These are phyloP conservation scores for Muscicapa adusta DNA, from an alignment of 2,113 vertebrate species.

Conservation along the genomic window DNA sequence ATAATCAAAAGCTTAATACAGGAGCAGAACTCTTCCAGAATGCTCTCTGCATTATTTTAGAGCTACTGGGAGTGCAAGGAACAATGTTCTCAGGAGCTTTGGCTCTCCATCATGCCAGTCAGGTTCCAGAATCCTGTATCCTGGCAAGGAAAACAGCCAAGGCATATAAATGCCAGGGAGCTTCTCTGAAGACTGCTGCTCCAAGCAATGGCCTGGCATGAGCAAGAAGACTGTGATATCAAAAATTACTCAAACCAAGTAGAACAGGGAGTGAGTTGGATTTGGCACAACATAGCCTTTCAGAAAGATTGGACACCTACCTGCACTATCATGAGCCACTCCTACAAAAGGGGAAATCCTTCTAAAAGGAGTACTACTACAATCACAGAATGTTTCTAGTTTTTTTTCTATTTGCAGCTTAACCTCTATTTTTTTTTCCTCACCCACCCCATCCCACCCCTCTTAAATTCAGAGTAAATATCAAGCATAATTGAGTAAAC, in stretches of 20 bases:
- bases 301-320: neutral
- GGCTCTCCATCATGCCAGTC: neutral
- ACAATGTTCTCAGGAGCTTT: rapidly evolving
- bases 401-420: neutral
- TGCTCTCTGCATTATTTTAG: neutral
- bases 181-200: neutral
- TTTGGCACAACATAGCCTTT: neutral
- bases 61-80: neutral
- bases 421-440: neutral
- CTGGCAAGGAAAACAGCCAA: neutral
- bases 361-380: neutral
- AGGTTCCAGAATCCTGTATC: neutral
- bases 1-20: neutral
- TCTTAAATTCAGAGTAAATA: neutral
- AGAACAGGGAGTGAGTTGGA: neutral
- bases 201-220: neutral
- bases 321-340: neutral
- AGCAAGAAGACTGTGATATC: neutral
- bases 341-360: neutral
- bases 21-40: neutral
- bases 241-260: neutral
- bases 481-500: neutral
- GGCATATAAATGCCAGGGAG: neutral
- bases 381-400: neutral
- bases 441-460: no score